Evolutionary conservation across 2,888 invertebrate genomes (phyloP).

Genomic region (Elaeidobius kamerunicus): DNA sequence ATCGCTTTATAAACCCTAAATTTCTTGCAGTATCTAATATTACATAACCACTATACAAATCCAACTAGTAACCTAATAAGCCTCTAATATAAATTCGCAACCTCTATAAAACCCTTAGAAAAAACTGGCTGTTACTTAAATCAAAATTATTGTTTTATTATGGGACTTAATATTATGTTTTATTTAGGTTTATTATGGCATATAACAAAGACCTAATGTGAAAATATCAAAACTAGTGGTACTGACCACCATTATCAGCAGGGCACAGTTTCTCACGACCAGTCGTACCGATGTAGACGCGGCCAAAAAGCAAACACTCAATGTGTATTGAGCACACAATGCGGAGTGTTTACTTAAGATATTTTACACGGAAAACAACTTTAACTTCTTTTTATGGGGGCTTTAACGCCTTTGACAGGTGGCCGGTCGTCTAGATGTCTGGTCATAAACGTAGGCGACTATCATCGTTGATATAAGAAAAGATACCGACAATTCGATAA

Average conservation of each 20-base stretch:
- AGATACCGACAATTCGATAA: neutral
- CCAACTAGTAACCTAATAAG: too few species aligned
- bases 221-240: slow-evolving; percentile 1
- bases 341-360: slow-evolving; percentile 29
- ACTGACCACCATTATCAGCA: neutral
- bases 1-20: too few species aligned
- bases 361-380: slow-evolving; percentile 30
- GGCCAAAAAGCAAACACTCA: slow-evolving; percentile 25
- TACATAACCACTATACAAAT: too few species aligned
- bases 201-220: too few species aligned
- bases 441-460: neutral
- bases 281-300: slow-evolving; percentile 11
- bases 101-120: too few species aligned
- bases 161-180: too few species aligned
- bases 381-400: slow-evolving; percentile 28
- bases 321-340: slow-evolving; percentile 17
- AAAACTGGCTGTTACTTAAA: too few species aligned
- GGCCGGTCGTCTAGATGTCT: slow-evolving; percentile 9
- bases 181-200: too few species aligned
- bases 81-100: too few species aligned
- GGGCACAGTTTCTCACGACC: slow-evolving; percentile 18
- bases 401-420: slow-evolving; percentile 29
- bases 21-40: too few species aligned
- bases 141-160: too few species aligned
- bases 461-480: too few species aligned